Base-by-base conservation (phyloP, 1,140 invertebrate species). In the Bemisia tabaci region DNA sequence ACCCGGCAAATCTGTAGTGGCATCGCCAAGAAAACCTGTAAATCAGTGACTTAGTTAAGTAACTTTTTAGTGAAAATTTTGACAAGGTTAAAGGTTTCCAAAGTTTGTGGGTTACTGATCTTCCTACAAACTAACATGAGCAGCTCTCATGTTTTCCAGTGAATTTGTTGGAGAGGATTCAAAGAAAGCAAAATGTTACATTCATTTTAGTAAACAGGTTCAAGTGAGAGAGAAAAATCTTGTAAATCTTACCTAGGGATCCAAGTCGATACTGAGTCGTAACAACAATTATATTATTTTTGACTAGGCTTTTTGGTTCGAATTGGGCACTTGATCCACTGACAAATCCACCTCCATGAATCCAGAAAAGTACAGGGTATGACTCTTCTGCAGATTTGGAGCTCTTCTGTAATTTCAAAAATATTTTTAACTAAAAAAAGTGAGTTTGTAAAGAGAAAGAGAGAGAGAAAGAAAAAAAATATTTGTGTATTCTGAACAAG, bases 181-280 rank as follows among this genome's bases (percentile, higher is more conserved):
- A n/a, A n/a, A n/a, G n/a, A n/a, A n/a, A n/a, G n/a, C n/a, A n/a
- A n/a, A n/a, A n/a, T n/a, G n/a, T n/a, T n/a, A n/a, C n/a, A n/a
- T n/a, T n/a, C n/a, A n/a, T n/a, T n/a, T n/a, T n/a, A n/a, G n/a
- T n/a, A n/a, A n/a, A n/a, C n/a, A n/a, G n/a, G n/a, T 48, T 48
- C 17, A 48, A 48, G 17, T 48, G 33, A 48, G 5, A 48, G 17
- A 48, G 17, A 48, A 48, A 5, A 48, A 48, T 9, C 5, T 48
- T 48, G 33, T 5, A 48, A 48, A 48, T 48, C 63, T 67, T 68
- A 73, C 85, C 86, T 23, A 89, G 76, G 65, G 84, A 79, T 67
- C 88, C 88, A 9, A 91, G 76, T 67, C 90, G 81, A 74, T 92
- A 92, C 72, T 91, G 89, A 59, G 90, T 78, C 1, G 87, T 87